Conservation (phyloP, 2,888 invertebrate genomes). For the Pegoplata infirma region DNA sequence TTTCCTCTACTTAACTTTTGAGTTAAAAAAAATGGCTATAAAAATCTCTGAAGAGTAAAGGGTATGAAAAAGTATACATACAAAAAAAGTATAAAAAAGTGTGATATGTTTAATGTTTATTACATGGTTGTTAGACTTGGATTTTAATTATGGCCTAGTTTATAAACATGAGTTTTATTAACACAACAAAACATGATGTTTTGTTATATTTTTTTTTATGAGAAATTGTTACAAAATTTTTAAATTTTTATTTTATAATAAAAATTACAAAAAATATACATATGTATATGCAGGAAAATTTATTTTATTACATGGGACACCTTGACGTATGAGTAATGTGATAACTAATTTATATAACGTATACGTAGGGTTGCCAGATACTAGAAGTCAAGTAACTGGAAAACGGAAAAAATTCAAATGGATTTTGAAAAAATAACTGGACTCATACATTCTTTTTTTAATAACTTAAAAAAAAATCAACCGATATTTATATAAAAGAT, state of each 20-base stretch:
- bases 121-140: slow-evolving; percentile 46
- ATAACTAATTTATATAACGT: not conserved
- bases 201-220: too few species aligned
- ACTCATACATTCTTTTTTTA: too few species aligned
- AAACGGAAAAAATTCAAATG: too few species aligned
- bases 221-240: not conserved
- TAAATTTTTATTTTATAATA: not conserved
- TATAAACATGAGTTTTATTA: slow-evolving; percentile 3
- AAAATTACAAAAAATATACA: not conserved
- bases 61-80: slow-evolving; percentile 1
- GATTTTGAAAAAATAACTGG: too few species aligned
- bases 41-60: slow-evolving; percentile 45
- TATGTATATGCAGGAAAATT: too few species aligned
- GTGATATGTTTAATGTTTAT: slow-evolving; percentile 38
- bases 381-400: too few species aligned
- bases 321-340: not conserved
- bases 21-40: slow-evolving; percentile 9
- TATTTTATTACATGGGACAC: not conserved
- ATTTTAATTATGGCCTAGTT: slow-evolving; percentile 50
- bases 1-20: not conserved
- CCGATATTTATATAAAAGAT: too few species aligned
- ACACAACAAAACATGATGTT: not conserved
- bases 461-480: too few species aligned
- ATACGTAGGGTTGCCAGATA: too few species aligned
- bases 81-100: not conserved